Evolutionary conservation across 1,140 invertebrate genomes (phyloP).

Genomic region (Euglossa dilemma): DNA sequence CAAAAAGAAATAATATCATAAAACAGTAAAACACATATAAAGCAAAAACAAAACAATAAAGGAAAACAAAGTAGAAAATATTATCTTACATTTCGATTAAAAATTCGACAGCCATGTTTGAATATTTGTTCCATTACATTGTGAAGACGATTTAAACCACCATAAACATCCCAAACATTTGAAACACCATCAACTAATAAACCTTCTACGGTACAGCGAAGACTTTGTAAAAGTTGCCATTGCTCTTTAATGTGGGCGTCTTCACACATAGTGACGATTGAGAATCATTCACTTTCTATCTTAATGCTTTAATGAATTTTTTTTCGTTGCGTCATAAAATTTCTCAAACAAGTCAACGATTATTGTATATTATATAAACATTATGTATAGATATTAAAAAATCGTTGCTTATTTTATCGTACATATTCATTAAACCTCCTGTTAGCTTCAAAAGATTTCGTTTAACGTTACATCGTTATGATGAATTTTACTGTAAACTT

Average conservation of each 20-base stretch:
- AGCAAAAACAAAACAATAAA: constrained; percentile 3
- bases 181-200: constrained; percentile 84
- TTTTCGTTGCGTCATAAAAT: constrained; percentile 4
- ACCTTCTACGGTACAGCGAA: constrained; percentile 86
- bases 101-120: constrained; percentile 84
- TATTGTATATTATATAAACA: not conserved
- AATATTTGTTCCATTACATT: constrained; percentile 85
- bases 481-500: constrained; percentile 2
- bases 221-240: constrained; percentile 81
- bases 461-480: constrained; percentile 28
- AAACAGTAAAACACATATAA: not conserved
- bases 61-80: not conserved
- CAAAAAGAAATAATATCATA: not conserved
- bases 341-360: not conserved
- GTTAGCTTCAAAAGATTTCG: not conserved
- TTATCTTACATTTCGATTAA: constrained; percentile 82
- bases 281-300: constrained; percentile 1
- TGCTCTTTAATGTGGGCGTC: constrained; percentile 67
- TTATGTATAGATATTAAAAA: not conserved
- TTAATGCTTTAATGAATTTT: not conserved
- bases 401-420: not conserved
- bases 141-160: constrained; percentile 85
- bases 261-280: constrained; percentile 60
- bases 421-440: not conserved
- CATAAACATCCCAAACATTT: constrained; percentile 88